phyloP scores from a whole-genome alignment of 1,140 invertebrate species.

The Artemia franciscana region DNA sequence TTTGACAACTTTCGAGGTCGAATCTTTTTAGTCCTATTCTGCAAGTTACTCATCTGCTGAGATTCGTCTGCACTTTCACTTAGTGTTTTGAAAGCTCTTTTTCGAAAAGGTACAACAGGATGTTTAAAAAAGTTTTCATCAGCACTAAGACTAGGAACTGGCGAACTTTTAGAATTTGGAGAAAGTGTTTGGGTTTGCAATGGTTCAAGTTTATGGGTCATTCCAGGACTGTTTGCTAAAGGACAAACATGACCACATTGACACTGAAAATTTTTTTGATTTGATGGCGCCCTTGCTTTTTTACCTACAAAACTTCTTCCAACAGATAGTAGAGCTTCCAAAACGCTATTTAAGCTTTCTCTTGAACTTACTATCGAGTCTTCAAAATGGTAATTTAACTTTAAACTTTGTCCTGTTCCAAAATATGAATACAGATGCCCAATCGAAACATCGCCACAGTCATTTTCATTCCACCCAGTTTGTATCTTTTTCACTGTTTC shows the following conservation, averaged over 20 bases:
- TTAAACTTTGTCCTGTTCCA: not conserved
- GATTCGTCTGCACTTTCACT: no score
- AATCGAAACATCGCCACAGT: not conserved
- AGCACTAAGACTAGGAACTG: no score
- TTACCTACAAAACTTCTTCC: not conserved
- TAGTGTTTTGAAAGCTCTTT: no score
- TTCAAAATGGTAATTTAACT: not conserved
- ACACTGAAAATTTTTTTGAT: not conserved
- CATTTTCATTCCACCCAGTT: not conserved
- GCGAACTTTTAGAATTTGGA: no score
- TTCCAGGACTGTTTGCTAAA: no score
- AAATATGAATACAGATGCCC: not conserved
- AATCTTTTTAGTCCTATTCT: no score
- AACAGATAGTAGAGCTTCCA: not conserved
- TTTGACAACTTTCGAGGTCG: no score
- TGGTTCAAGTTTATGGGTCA: no score
- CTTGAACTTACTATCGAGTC: not conserved
- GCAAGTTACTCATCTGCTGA: no score
- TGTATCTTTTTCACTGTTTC: not conserved
- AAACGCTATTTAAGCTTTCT: not conserved
- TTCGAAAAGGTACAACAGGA: no score
- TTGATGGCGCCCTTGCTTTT: not conserved
- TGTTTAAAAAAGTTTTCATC: no score
- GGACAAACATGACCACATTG: not conserved
- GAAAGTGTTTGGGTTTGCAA: no score